Base-by-base conservation (phyloP, 2,113 vertebrate species). In the Perca fluviatilis region DNA sequence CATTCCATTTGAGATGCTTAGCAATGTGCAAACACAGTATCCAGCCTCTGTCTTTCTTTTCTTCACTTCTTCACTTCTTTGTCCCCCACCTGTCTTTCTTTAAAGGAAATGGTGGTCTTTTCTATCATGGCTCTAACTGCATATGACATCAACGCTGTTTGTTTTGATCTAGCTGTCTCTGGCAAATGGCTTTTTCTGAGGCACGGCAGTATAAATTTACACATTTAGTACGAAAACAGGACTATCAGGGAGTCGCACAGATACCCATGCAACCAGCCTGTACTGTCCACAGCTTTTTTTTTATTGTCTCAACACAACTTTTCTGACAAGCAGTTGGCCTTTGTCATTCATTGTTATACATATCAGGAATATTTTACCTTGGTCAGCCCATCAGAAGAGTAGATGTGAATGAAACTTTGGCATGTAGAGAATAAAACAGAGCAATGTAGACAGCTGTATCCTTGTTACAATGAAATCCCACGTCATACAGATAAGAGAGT, bases 111-210 rank as follows among this genome's bases (percentile, higher is more conserved):
- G 63, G 60, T 73, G 86, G 58, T 88, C 64, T 81, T 81, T 74
- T 51, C 19, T 85, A 65, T 80, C 33, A 19, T 25, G 46, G 75
- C 75, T 86, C 82, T 78, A 84, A 90, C 84, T 87, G 78, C 86
- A 71, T 79, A 81, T 81, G 83, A 77, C 78, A 83, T 86, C 77
- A 67, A 46, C 60, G 30, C 57, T 53, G 54, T 88, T 83, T 78
- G 82, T 83, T 91, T 91, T 91, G 89, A 94, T 93, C 88, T 86
- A 74, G 74, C 64, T 40, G 57, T 84, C 63, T 77, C 74, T 79
- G 84, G 83, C 77, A 88, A 91, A 92, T 80, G 63, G 83, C 63
- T 84, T 84, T 89, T 77, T 83, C 77, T 66, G 56, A 50, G 68
- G 19, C 73, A 62, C 64, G 57, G 50, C 54, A 57, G 63, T 57